Evolutionary conservation across 2,113 vertebrate species (phyloP).

Genomic region (Corythornis cristatus): DNA sequence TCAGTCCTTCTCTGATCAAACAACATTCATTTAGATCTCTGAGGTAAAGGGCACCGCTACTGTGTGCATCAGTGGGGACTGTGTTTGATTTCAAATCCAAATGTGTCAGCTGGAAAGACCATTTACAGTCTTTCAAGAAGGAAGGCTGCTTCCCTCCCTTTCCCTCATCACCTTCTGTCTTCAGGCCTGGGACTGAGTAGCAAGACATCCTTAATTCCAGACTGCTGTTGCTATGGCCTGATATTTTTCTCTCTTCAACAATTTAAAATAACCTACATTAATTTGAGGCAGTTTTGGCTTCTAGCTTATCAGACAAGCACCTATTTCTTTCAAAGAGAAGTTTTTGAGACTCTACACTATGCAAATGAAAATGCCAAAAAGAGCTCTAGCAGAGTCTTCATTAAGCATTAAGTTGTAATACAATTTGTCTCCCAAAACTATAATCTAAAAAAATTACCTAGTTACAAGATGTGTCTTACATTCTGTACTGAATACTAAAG

Average conservation of each 20-base stretch:
- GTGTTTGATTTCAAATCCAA: neutral
- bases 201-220: neutral
- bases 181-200: neutral
- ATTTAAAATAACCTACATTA: neutral
- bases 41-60: neutral
- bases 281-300: neutral
- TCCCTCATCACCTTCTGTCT: neutral
- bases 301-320: neutral
- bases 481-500: neutral
- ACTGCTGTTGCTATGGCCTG: neutral
- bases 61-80: neutral
- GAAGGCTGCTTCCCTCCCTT: neutral
- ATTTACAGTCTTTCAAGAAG: neutral
- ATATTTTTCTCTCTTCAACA: neutral
- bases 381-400: neutral
- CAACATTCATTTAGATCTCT: neutral
- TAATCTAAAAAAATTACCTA: neutral
- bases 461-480: neutral
- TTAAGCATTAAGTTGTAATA: neutral
- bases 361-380: neutral
- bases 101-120: rapidly evolving
- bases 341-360: neutral
- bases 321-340: neutral
- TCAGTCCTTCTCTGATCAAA: neutral
- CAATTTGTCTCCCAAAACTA: neutral